These are phyloP conservation scores for Nomada flava DNA, from an alignment of 2,888 invertebrate species.

Conservation along the genomic window DNA sequence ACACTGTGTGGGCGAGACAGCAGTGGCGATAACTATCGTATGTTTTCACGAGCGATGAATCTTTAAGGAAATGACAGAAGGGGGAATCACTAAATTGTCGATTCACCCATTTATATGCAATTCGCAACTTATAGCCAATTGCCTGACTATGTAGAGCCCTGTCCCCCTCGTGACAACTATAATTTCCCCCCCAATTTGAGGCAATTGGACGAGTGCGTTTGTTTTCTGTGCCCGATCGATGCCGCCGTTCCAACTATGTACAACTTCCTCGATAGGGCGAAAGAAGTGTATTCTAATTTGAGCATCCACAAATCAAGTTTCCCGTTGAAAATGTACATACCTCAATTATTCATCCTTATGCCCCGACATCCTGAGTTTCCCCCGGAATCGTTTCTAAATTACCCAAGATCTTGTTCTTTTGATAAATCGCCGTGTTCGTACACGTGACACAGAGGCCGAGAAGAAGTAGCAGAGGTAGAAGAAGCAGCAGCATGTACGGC, in stretches of 20 bases:
- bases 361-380: not conserved
- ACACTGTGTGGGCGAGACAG: not conserved
- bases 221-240: conserved; percentile 27
- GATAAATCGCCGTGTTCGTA: conserved; percentile 25
- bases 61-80: conserved; percentile 28
- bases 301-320: too few species aligned
- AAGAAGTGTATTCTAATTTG: too few species aligned
- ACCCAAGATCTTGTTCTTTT: conserved; percentile 24
- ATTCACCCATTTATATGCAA: conserved; percentile 19
- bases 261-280: not conserved
- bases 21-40: not conserved
- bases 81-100: conserved; percentile 32
- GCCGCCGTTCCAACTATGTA: too few species aligned
- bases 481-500: not conserved
- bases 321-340: not conserved
- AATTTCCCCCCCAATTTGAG: conserved; percentile 49
- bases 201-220: conserved; percentile 28
- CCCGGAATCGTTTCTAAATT: not conserved
- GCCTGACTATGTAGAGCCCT: conserved; percentile 17
- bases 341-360: conserved; percentile 22
- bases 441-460: not conserved
- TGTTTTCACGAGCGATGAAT: conserved; percentile 22
- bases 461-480: not conserved
- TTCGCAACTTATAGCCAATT: conserved; percentile 35
- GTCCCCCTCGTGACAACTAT: conserved; percentile 35